Evolutionary conservation across 2,888 invertebrate genomes (phyloP), one percentile per base, ranked within the genome.

Genomic region (Folsomia candida): DNA sequence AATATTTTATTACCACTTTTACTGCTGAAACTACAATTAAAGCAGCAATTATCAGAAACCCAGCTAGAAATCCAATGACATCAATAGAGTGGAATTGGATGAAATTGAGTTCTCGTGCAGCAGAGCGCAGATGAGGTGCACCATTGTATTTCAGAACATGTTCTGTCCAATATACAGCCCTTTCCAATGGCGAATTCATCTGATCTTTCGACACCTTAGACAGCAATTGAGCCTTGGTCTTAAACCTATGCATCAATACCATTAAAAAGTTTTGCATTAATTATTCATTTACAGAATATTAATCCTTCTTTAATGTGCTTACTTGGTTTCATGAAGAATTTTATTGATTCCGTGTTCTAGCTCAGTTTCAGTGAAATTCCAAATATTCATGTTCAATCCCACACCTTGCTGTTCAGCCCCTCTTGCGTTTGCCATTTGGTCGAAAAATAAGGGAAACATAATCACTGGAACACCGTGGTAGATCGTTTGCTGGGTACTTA

Each of bases 401-500:
- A 86, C 84, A 1, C 87, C 88, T 22, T 85, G 82, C 73, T 85
- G 84, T 61, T 83, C 83, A 82, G 86, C 85, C 0, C 86, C 85
- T 24, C 83, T 82, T n/a, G 86, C 84, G 80, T 88, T 88, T 22
- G 86, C 81, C 84, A 85, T 81, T 77, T 76, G 76, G 61, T 76
- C 76, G 25, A 84, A 84, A 57, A 84, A 83, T 51, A 87, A 82
- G 47, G 87, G 87, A 71, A 87, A 83, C 54, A 85, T 85, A 0
- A 87, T 80, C 64, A 87, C 82, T 3, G 88, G 88, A 0, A 88
- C 85, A 18, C 86, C 88, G 79, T 88, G 84, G 80, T 84, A 88
- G 54, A 85, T 84, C 0, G 89, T 85, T 82, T 89, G 89, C 78
- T 87, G 86, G 2, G 88, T 84, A 58, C 89, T 88, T 74, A 89